phyloP scores from a whole-genome alignment of 1,140 invertebrate species.

The Drosophila mayri region DNA sequence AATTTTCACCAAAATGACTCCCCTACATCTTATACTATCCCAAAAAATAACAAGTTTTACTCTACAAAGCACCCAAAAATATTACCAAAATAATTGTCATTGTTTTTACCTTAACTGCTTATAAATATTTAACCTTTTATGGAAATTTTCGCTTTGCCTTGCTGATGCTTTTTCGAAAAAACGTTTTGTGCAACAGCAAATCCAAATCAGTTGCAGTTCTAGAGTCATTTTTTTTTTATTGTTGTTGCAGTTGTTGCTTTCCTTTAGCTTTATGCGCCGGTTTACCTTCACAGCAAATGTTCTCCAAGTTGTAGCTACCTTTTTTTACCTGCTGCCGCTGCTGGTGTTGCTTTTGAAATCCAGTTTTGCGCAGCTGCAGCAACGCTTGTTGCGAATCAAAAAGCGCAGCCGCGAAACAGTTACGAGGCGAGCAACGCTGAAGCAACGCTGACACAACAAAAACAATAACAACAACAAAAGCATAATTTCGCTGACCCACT shows the following conservation, averaged over 20 bases:
- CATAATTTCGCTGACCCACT: conserved; percentile 78
- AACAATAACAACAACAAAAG: conserved; percentile 29
- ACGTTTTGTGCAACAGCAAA: conserved; percentile 68
- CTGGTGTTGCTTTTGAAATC: conserved; percentile 69
- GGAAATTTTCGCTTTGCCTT: conserved; percentile 42
- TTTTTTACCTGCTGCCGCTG: conserved; percentile 34
- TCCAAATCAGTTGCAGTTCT: conserved; percentile 70
- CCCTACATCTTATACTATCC: not conserved
- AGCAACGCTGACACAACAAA: conserved; percentile 27
- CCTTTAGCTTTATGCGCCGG: conserved; percentile 68
- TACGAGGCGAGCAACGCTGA: conserved; percentile 53
- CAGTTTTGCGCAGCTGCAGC: conserved; percentile 81
- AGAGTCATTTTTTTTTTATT: conserved; percentile 14
- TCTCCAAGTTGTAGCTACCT: conserved; percentile 34
- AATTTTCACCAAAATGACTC: not conserved
- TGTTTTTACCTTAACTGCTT: conserved; percentile 13
- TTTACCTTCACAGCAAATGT: conserved; percentile 71
- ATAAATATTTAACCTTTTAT: conserved; percentile 55
- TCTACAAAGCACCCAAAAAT: not conserved
- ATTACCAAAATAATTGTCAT: no score
- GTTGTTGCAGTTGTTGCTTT: conserved; percentile 16
- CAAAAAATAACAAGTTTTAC: no score
- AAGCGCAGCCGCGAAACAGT: conserved; percentile 60
- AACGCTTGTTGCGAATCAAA: conserved; percentile 47
- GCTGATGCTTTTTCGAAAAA: conserved; percentile 40